phyloP scores from a whole-genome alignment of 1,140 invertebrate genomes.

The Diprion similis region DNA sequence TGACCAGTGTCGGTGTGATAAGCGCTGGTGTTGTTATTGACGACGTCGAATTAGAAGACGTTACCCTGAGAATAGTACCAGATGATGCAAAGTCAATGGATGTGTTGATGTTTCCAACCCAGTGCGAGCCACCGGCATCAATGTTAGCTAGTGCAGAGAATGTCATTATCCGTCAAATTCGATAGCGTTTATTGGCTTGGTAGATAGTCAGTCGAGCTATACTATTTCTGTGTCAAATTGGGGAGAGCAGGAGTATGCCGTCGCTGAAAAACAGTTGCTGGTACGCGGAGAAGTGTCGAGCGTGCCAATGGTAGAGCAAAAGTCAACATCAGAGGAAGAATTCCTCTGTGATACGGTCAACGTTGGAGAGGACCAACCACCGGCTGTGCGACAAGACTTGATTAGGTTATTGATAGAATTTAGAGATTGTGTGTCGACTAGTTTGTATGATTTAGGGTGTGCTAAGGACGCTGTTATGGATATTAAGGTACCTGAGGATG shows the following conservation, averaged over 20 bases:
- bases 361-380: neutral
- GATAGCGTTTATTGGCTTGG: too few species aligned
- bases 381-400: neutral
- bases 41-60: neutral
- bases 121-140: too few species aligned
- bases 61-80: constrained; percentile 23
- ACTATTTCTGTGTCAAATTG: too few species aligned
- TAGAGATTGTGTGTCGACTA: constrained; percentile 19
- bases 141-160: too few species aligned
- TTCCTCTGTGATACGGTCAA: too few species aligned
- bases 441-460: constrained; percentile 19
- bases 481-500: constrained; percentile 10
- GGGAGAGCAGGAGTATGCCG: too few species aligned
- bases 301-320: neutral
- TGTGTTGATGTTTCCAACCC: too few species aligned
- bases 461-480: constrained; percentile 16
- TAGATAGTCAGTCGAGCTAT: too few species aligned
- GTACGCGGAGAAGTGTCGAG: neutral
- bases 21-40: constrained; percentile 16
- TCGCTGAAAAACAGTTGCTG: too few species aligned
- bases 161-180: too few species aligned
- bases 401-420: constrained; percentile 19
- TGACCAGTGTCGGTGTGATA: neutral
- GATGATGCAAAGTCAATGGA: neutral
- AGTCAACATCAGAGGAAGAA: too few species aligned